Base-by-base conservation (phyloP, 2,888 invertebrate species). In the Eristalis pertinax region DNA sequence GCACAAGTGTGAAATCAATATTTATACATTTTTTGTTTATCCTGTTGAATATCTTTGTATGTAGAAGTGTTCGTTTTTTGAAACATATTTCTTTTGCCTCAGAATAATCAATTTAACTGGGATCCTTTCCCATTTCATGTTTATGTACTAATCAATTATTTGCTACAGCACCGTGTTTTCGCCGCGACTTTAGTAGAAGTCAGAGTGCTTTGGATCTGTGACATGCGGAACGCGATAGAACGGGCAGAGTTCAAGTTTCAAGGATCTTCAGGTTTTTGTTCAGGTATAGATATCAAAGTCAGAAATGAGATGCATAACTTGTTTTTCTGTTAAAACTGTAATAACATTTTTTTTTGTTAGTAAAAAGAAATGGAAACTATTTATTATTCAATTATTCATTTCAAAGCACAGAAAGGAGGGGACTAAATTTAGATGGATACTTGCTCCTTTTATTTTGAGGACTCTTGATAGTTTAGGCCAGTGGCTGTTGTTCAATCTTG, bases 1-100 rank as follows among this genome's bases (percentile, higher is more conserved):
- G 75, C 72, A 83, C 65, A 77, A 56, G 43, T 19, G 67, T 62
- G 29, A 65, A 35, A 32, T 32, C 32, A 32, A 26, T 56, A 35
- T 35, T 10, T 38, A 38, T 38, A 3, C 50, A 5, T 50, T 43
- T 43, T 8, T 50, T n/a, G n/a, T 50, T 50, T 50, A 50, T 50
- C 50, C 50, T 22, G 50, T n/a, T 19, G 8, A n/a, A 19, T 19
- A 50, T 50, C 19, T 50, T 50, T 50, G 50, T 50, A 50, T 8
- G 19, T 50, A 50, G 19, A 50, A 50, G 50, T 50, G 19, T 50
- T 50, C 19, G 50, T 50, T 50, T n/a, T 50, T 8, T 50, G 19
- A 8, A 19, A 50, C 7, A 19, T 19, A 19, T 19, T 50, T 32
- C 32, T 32, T 50, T 50, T 50, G 1, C 43, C n/a, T n/a, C 43